Percentiles rank a stretch among this genome's conserved stretches.
These are phyloP conservation scores for Nymphalis io DNA, from an alignment of 1,140 invertebrate genomes.

Conservation along the genomic window DNA sequence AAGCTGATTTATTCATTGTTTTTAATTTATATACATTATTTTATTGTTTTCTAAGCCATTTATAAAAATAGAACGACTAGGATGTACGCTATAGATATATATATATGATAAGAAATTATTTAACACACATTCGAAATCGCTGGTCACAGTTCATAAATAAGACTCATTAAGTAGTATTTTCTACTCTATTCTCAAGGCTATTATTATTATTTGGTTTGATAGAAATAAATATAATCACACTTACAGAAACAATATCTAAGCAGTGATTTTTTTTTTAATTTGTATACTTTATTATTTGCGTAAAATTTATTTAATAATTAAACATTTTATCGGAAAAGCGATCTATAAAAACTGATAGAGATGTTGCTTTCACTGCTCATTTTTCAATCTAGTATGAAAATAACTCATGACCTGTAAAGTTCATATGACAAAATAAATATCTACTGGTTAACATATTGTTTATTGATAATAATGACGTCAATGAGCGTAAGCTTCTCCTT, in stretches of 20 bases:
- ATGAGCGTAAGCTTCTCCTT: conserved; percentile 51
- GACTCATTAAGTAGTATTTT: conserved; percentile 18
- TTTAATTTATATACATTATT: background rate
- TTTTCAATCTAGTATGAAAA: background rate
- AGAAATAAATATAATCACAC: background rate
- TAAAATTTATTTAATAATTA: too few species aligned
- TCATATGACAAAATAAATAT: background rate
- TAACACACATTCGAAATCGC: background rate
- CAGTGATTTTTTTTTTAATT: too few species aligned
- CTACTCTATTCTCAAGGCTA: background rate
- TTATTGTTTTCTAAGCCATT: background rate
- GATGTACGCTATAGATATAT: conserved; percentile 1
- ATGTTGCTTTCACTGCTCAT: too few species aligned
- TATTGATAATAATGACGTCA: conserved; percentile 8
- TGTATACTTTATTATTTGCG: too few species aligned
- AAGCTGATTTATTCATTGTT: background rate
- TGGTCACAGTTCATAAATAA: conserved; percentile 18
- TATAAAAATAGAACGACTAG: background rate
- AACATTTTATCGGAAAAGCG: too few species aligned
- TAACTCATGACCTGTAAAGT: background rate
- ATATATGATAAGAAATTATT: background rate
- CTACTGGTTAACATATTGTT: too few species aligned
- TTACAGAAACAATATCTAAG: too few species aligned
- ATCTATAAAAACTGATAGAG: too few species aligned
- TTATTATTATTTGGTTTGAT: background rate